Base-by-base conservation (phyloP, 2,797 vertebrate genomes). In the Poeciliopsis presidionis region DNA sequence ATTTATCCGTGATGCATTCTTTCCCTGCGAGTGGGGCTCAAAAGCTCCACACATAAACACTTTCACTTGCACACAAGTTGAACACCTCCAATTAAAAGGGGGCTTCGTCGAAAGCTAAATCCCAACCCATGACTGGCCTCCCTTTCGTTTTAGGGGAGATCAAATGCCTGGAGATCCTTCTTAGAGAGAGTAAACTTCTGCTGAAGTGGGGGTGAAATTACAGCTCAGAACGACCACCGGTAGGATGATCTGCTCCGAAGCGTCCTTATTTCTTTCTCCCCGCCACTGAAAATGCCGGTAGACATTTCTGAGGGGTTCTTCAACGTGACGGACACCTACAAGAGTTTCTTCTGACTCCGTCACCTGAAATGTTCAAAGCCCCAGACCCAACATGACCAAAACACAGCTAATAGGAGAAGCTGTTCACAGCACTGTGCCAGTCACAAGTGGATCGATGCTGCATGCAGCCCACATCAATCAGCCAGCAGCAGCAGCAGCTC, bases 1-100 rank as follows among this genome's bases (percentile, higher is more conserved):
- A 85, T 90, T 89, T 88, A 92, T 90, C 88, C 84, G 25, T 86
- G 81, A 88, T 84, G 82, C 83, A 80, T 91, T 89, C 89, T 88
- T 83, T 86, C 85, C 81, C 85, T 87, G 77, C 79, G 86, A 88
- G 87, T 73, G 69, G 76, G 80, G 73, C 81, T 87, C 39, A 25
- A 72, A 81, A 78, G 25, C n/a, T 71, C 65, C 83, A 77, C 75
- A 77, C 79, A 36, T 77, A 74, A 53, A 88, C 86, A 77, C 79
- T 11, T 46, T 78, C 45, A 11, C 78, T 78, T 67, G 28, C 82
- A 81, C 78, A 57, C 86, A 41, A 81, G 75, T 78, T 77, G 77
- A 90, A 88, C 84, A 83, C 86, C 86, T 86, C 78, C 86, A 88
- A 86, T 92, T 89, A 88, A 87, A 88, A 74, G 7, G 69, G 77